Conservation (phyloP, 2,113 vertebrate species). For the Uropsilus gracilis region DNA sequence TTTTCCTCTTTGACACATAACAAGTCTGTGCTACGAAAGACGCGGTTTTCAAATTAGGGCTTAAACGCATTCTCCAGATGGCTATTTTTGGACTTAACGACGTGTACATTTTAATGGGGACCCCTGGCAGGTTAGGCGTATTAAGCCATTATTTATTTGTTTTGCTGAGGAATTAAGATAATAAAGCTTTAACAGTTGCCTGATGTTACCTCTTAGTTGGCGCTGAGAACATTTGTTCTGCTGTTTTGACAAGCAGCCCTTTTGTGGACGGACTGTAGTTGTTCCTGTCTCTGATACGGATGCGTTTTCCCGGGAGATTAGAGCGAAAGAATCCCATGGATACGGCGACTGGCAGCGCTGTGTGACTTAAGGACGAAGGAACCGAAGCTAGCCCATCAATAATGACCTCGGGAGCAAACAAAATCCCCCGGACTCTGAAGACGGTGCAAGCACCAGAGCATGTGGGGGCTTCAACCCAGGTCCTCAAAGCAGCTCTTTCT, state of each 20-base stretch:
- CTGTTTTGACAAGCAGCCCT: background rate
- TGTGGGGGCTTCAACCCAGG: background rate
- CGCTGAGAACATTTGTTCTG: background rate
- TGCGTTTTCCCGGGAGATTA: background rate
- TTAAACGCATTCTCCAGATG: background rate
- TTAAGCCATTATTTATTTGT: background rate
- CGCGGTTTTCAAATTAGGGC: background rate
- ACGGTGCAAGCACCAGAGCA: too few relatives aligned
- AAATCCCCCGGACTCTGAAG: background rate
- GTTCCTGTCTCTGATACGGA: constrained; percentile 40
- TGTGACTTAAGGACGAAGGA: background rate
- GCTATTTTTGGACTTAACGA: background rate
- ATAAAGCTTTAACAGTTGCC: background rate
- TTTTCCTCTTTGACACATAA: background rate
- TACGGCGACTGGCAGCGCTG: background rate
- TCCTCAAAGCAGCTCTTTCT: background rate
- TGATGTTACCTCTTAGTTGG: background rate
- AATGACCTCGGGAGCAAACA: background rate
- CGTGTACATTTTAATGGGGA: background rate
- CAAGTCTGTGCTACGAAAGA: background rate
- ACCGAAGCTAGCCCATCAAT: background rate
- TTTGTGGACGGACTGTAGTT: background rate
- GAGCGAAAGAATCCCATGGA: background rate
- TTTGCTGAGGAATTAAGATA: constrained; percentile 3
- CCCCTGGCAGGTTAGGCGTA: background rate